phyloP scores from a whole-genome alignment of 2,797 vertebrate species.

The Vespertilio murinus region DNA sequence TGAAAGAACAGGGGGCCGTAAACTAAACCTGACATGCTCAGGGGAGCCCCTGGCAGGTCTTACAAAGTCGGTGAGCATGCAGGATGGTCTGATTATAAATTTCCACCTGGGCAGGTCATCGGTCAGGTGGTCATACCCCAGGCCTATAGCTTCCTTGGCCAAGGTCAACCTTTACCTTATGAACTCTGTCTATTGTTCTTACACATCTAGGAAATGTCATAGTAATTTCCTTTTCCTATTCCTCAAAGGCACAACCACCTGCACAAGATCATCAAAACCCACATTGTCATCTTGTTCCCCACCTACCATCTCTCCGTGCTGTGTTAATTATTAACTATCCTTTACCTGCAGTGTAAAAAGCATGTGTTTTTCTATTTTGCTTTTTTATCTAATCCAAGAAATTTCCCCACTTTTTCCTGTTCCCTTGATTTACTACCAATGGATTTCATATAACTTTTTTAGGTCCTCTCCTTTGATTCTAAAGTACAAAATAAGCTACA shows the following conservation, averaged over 20 bases:
- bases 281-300: not conserved
- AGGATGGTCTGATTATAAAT: not conserved
- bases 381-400: not conserved
- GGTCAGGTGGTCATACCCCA: not conserved
- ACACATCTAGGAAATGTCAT: not conserved
- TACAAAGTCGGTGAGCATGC: not conserved
- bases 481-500: not conserved
- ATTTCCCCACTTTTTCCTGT: not conserved
- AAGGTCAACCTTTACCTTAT: not conserved
- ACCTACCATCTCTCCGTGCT: no score
- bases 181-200: not conserved
- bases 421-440: not conserved
- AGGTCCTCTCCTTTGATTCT: not conserved
- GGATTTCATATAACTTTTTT: not conserved
- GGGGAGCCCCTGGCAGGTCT: not conserved
- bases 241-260: not conserved
- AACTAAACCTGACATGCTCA: not conserved
- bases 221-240: not conserved
- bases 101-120: not conserved
- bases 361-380: not conserved
- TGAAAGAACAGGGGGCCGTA: not conserved
- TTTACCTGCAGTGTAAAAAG: not conserved
- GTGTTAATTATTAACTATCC: not conserved
- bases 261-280: not conserved
- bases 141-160: not conserved